These are phyloP conservation scores for Chrysotoxum bicinctum DNA, from an alignment of 2,888 invertebrate species.

Conservation along the genomic window DNA sequence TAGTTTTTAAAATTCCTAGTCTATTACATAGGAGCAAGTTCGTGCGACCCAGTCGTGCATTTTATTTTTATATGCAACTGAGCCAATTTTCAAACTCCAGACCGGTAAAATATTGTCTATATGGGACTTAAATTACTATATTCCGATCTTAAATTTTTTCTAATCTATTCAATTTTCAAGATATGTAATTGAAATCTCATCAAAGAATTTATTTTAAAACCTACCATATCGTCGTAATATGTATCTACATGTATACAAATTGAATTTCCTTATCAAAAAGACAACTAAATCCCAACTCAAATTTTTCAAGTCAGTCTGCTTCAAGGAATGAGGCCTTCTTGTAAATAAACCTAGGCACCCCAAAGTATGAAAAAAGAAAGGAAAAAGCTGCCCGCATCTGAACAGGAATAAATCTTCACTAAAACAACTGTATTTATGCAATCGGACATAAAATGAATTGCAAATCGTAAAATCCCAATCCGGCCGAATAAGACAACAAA, in stretches of 20 bases:
- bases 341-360: slow-evolving; percentile 12
- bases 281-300: slow-evolving; percentile 1
- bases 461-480: slow-evolving; percentile 70
- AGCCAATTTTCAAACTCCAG: too few relatives aligned
- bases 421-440: slow-evolving; percentile 72
- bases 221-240: not conserved
- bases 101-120: too few relatives aligned
- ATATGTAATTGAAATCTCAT: not conserved
- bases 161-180: not conserved
- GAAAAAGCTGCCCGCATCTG: slow-evolving; percentile 33
- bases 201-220: not conserved
- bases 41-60: too few relatives aligned
- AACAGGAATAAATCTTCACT: slow-evolving; percentile 69
- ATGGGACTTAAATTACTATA: too few relatives aligned
- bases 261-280: slow-evolving; percentile 25
- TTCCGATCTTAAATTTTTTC: not conserved
- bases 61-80: too few relatives aligned
- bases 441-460: slow-evolving; percentile 73
- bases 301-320: not conserved
- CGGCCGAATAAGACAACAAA: slow-evolving; percentile 60
- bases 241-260: not conserved
- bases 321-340: not conserved
- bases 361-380: not conserved
- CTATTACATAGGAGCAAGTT: too few relatives aligned
- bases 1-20: too few relatives aligned